A percentile compares a stretch with the other conserved stretches of the same genome.
Evolutionary conservation across 1,140 invertebrate species (phyloP).

Genomic region (Heliothis subflexa): DNA sequence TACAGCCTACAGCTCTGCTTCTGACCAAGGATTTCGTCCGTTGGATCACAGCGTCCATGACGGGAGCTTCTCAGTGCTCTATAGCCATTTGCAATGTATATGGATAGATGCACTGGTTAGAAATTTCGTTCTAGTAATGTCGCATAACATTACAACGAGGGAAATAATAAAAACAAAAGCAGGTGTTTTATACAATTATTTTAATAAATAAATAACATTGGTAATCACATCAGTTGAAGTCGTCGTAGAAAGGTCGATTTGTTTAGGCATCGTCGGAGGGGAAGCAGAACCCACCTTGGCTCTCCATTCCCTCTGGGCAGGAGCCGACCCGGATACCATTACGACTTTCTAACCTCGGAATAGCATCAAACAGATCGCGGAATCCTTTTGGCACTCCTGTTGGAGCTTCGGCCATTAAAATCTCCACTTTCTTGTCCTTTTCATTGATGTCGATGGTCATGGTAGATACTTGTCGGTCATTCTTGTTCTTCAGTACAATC

Average conservation of each 20-base stretch:
- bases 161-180: neutral
- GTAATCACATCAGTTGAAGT: neutral
- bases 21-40: no score
- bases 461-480: neutral
- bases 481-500: conserved; percentile 9
- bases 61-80: no score
- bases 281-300: neutral
- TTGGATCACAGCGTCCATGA: no score
- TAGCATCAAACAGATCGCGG: neutral
- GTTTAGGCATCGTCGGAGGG: conserved; percentile 2
- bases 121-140: neutral
- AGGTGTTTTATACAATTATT: neutral
- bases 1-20: no score
- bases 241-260: neutral
- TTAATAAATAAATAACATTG: neutral
- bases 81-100: no score
- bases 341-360: neutral
- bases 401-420: conserved; percentile 2
- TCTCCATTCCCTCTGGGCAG: neutral
- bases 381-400: neutral
- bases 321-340: neutral
- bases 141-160: neutral
- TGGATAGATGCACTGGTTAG: no score
- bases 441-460: conserved; percentile 1
- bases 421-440: conserved; percentile 16